Percentiles rank a stretch among this genome's conserved stretches.
Evolutionary conservation across 35 echinoderm and acorn worm genomes (phyloP).

Genomic region (Apostichopus californicus): DNA sequence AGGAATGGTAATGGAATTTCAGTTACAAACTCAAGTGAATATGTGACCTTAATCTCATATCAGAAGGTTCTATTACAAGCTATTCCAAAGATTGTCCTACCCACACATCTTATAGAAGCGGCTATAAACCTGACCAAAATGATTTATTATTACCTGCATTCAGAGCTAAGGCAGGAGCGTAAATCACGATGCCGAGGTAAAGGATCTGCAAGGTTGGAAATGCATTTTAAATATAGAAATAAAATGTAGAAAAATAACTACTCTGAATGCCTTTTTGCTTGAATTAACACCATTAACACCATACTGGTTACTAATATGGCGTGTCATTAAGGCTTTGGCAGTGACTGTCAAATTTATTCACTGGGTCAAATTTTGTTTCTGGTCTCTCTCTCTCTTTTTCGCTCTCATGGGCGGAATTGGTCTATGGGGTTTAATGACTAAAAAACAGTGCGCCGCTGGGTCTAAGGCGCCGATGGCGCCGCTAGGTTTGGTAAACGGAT

Average conservation of each 20-base stretch:
- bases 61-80: no score
- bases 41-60: no score
- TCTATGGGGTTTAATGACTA: no score
- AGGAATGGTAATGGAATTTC: no score
- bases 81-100: neutral
- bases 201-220: slow-evolving; percentile 58
- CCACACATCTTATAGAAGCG: neutral
- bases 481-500: no score
- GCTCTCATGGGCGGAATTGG: no score
- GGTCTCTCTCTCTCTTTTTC: no score
- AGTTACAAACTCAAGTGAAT: no score
- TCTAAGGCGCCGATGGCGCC: no score
- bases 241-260: neutral
- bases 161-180: slow-evolving; percentile 81
- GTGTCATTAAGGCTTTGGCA: neutral
- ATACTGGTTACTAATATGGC: neutral
- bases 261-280: slow-evolving; percentile 6
- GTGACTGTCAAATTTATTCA: neutral
- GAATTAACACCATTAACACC: slow-evolving; percentile 7
- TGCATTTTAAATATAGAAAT: slow-evolving; percentile 6
- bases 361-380: no score
- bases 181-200: slow-evolving; percentile 89
- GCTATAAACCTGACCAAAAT: slow-evolving; percentile 7
- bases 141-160: slow-evolving; percentile 68
- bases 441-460: no score